phyloP scores from a whole-genome alignment of 2,797 vertebrate species.

The Molossus alvarezi region DNA sequence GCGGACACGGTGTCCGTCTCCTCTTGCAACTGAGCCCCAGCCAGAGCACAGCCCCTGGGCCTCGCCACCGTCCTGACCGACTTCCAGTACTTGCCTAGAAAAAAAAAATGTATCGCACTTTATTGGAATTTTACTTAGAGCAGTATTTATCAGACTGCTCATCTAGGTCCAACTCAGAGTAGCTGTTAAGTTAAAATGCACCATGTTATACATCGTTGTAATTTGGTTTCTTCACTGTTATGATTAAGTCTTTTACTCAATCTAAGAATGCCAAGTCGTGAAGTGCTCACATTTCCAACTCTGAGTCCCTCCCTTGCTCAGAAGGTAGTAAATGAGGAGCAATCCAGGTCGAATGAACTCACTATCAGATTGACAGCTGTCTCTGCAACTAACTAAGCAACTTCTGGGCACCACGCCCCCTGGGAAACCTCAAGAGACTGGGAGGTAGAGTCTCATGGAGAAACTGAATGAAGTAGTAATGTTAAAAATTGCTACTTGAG shows the following conservation, averaged over 20 bases:
- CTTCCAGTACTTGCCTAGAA: slow-evolving; percentile 92
- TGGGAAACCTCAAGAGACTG: slow-evolving; percentile 26
- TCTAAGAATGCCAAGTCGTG: slow-evolving; percentile 86
- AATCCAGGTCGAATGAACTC: slow-evolving; percentile 83
- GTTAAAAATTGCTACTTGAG: slow-evolving; percentile 71
- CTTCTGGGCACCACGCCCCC: neutral
- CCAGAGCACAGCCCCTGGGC: slow-evolving; percentile 89
- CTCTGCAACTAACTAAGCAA: slow-evolving; percentile 64
- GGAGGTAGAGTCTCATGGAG: slow-evolving; percentile 54
- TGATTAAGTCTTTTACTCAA: slow-evolving; percentile 84
- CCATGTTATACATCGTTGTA: slow-evolving; percentile 77
- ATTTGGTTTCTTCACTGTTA: slow-evolving; percentile 87
- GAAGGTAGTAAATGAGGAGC: slow-evolving; percentile 87
- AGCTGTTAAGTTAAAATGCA: slow-evolving; percentile 86
- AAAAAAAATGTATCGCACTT: slow-evolving; percentile 84
- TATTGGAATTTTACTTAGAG: slow-evolving; percentile 86
- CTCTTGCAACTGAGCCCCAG: slow-evolving; percentile 90
- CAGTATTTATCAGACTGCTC: slow-evolving; percentile 84
- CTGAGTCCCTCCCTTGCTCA: slow-evolving; percentile 85
- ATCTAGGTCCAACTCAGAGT: slow-evolving; percentile 82
- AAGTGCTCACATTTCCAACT: slow-evolving; percentile 86
- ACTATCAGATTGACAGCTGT: slow-evolving; percentile 75
- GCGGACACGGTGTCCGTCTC: slow-evolving; percentile 90
- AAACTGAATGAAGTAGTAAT: slow-evolving; percentile 75
- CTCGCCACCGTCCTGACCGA: slow-evolving; percentile 88